Evolutionary conservation across 2,113 vertebrate genomes (phyloP).

Genomic region (Dicerorhinus sumatrensis): DNA sequence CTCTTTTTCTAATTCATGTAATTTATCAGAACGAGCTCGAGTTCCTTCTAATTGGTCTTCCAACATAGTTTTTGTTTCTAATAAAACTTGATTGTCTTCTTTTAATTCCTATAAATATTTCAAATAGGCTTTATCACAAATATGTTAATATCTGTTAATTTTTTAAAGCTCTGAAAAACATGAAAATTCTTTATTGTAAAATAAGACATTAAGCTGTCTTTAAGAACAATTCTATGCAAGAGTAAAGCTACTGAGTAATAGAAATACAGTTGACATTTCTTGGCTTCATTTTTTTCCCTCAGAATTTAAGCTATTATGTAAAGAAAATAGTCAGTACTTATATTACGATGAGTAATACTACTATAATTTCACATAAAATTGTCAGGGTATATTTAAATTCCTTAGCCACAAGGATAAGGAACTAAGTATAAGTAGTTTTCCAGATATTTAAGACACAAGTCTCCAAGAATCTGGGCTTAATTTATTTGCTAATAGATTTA

Average conservation of each 20-base stretch:
- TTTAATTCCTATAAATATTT: slow-evolving; percentile 94
- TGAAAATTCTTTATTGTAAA: slow-evolving; percentile 47
- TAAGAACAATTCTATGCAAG: neutral
- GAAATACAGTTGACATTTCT: neutral
- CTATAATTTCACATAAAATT: slow-evolving; percentile 41
- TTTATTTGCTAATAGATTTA: neutral
- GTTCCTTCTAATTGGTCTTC: slow-evolving; percentile 96
- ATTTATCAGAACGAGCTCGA: slow-evolving; percentile 95
- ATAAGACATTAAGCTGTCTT: neutral
- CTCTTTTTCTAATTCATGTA: slow-evolving; percentile 98
- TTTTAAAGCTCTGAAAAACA: slow-evolving; percentile 54
- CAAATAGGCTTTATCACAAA: slow-evolving; percentile 54
- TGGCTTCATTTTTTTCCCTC: neutral
- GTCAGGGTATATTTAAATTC: neutral
- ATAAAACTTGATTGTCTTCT: slow-evolving; percentile 98
- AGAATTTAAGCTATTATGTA: slow-evolving; percentile 49
- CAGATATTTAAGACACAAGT: slow-evolving; percentile 39
- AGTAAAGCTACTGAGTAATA: slow-evolving; percentile 19
- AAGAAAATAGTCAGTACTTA: slow-evolving; percentile 49
- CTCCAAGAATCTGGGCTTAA: neutral
- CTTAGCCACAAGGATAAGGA: neutral
- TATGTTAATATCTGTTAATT: neutral
- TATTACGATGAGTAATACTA: neutral
- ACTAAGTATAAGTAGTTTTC: neutral
- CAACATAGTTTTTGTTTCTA: slow-evolving; percentile 98